A percentile compares a stretch with the other conserved stretches of the same genome.
These are phyloP conservation scores for Loxodonta africana DNA, from an alignment of 2,113 vertebrate genomes.

Conservation along the genomic window DNA sequence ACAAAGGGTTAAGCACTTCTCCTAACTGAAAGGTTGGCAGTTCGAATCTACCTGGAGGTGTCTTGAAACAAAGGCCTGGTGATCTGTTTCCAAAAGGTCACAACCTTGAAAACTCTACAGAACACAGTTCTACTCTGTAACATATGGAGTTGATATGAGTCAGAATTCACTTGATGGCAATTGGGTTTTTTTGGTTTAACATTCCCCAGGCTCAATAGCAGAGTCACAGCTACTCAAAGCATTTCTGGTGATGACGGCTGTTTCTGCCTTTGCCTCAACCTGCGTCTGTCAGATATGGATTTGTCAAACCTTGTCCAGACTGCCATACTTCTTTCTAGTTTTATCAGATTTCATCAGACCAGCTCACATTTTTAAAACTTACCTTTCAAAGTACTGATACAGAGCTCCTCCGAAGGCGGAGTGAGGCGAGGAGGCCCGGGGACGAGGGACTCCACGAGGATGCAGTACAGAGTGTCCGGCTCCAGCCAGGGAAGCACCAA, in stretches of 20 bases:
- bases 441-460: conserved; percentile 84
- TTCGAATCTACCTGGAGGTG: not conserved
- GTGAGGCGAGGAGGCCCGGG: conserved; percentile 72
- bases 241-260: not conserved
- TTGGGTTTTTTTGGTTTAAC: not conserved
- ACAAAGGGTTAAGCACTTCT: not conserved
- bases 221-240: not conserved
- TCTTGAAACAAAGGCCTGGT: not conserved
- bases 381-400: conserved; percentile 89
- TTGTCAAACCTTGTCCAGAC: not conserved
- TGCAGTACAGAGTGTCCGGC: conserved; percentile 87
- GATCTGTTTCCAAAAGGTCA: not conserved
- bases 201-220: not conserved
- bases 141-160: not conserved
- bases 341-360: not conserved
- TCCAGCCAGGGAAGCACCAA: conserved; percentile 86
- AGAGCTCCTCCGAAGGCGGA: conserved; percentile 84
- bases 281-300: not conserved
- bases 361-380: conserved; percentile 56
- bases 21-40: not conserved
- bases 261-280: not conserved
- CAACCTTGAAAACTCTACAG: not conserved
- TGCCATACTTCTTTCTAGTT: not conserved
- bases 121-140: not conserved
- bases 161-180: not conserved